These are phyloP conservation scores for Parascotia fuliginaria DNA, from an alignment of 2,888 invertebrate species.

Conservation along the genomic window DNA sequence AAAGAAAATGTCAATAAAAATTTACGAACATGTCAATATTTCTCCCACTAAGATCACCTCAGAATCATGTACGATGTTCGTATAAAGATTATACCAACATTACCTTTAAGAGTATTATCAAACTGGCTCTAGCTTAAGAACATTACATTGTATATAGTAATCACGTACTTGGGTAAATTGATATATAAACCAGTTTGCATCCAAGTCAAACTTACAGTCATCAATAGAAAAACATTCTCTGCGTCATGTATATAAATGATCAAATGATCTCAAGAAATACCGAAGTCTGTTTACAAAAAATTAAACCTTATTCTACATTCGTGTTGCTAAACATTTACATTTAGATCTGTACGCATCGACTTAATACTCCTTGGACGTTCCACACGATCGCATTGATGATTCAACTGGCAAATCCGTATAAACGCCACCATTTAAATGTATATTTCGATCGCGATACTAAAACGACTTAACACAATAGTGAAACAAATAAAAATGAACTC, in stretches of 20 bases:
- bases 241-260: slow-evolving; percentile 43
- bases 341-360: slow-evolving; percentile 34
- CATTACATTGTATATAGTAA: slow-evolving; percentile 31
- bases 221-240: slow-evolving; percentile 40
- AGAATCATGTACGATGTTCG: slow-evolving; percentile 29
- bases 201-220: slow-evolving; percentile 17
- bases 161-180: slow-evolving; percentile 18
- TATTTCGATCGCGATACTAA: slow-evolving; percentile 34
- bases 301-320: slow-evolving; percentile 42
- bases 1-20: slow-evolving; percentile 7
- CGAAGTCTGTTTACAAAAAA: slow-evolving; percentile 41
- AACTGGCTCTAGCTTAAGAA: slow-evolving; percentile 7
- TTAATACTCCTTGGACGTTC: slow-evolving; percentile 44
- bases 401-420: slow-evolving; percentile 61
- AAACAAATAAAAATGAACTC: slow-evolving; percentile 26
- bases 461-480: slow-evolving; percentile 24
- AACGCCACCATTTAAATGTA: slow-evolving; percentile 61
- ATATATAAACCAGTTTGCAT: slow-evolving; percentile 32
- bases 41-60: slow-evolving; percentile 16
- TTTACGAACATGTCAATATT: slow-evolving; percentile 18
- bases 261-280: slow-evolving; percentile 38
- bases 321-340: slow-evolving; percentile 42
- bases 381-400: slow-evolving; percentile 55
- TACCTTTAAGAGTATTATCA: slow-evolving; percentile 21
- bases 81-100: slow-evolving; percentile 23